Conservation (phyloP, 1,140 invertebrate species). For the Hesperophylax magnus region DNA sequence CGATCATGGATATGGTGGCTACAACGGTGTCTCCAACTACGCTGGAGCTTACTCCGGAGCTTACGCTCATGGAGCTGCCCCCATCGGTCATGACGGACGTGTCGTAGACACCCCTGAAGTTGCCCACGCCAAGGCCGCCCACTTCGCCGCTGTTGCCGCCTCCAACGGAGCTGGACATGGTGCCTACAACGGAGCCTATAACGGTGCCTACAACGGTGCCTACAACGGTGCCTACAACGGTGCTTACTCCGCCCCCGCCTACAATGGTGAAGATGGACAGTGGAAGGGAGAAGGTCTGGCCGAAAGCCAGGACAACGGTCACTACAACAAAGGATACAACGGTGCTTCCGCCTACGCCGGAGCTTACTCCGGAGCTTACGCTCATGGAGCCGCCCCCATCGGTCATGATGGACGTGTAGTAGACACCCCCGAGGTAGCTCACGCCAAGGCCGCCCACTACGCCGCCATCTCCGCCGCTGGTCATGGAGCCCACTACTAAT, state of each 20-base stretch:
- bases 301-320: no score
- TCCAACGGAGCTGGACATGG: no score
- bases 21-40: background rate
- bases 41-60: background rate
- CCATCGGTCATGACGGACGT: slow-evolving; percentile 48
- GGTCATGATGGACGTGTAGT: slow-evolving; percentile 50
- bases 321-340: no score
- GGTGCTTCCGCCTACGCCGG: no score
- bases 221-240: slow-evolving; percentile 12
- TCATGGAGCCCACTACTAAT: slow-evolving; percentile 29
- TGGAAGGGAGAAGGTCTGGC: slow-evolving; percentile 56
- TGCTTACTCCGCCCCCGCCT: slow-evolving; percentile 8
- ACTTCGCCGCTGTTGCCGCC: slow-evolving; percentile 62
- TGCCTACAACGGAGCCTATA: no score
- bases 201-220: slow-evolving; percentile 6
- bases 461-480: slow-evolving; percentile 39
- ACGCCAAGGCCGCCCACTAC: slow-evolving; percentile 53
- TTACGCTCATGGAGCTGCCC: slow-evolving; percentile 45
- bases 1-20: slow-evolving; percentile 4
- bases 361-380: slow-evolving; percentile 56
- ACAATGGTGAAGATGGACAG: slow-evolving; percentile 56
- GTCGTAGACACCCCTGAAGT: slow-evolving; percentile 65
- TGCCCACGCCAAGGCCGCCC: slow-evolving; percentile 67
- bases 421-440: slow-evolving; percentile 53
- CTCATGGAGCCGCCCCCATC: slow-evolving; percentile 61